Evolutionary conservation across 2,113 vertebrate species (phyloP).

Genomic region (Callithrix jacchus): DNA sequence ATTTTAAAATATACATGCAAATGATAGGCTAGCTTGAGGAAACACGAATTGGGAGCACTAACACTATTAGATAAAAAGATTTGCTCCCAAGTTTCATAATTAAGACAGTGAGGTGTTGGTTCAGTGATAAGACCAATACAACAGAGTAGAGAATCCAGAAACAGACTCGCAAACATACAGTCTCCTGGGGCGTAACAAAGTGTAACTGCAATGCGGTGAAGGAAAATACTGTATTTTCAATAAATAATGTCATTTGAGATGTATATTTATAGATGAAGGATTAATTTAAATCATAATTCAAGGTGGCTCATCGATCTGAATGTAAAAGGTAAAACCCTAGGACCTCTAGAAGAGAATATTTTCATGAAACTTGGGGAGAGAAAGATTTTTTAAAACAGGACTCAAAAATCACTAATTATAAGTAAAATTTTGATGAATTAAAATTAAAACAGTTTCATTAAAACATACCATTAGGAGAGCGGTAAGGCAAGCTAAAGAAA

Average conservation of each 20-base stretch:
- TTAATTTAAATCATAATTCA: neutral
- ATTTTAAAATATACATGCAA: neutral
- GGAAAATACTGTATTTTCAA: neutral
- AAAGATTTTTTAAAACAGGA: neutral
- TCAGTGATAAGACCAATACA: neutral
- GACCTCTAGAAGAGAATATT: neutral
- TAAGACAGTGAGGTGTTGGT: neutral
- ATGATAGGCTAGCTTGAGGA: neutral
- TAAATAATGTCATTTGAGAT: neutral
- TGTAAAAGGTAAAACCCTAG: neutral
- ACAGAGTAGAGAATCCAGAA: constrained; percentile 7
- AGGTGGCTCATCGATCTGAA: neutral
- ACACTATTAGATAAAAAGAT: neutral
- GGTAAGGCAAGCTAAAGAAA: neutral
- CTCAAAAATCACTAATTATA: neutral
- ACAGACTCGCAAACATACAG: neutral
- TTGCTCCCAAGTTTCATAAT: neutral
- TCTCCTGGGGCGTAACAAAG: neutral
- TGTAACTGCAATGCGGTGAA: neutral
- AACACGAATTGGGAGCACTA: neutral
- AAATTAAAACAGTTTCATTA: constrained; percentile 18
- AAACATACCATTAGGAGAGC: neutral
- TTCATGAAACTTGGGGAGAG: neutral
- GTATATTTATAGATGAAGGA: neutral
- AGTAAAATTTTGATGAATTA: neutral